Percentiles rank a stretch among this genome's conserved stretches.
Evolutionary conservation across 2,113 vertebrate genomes (phyloP).

Genomic region (Acrocephalus arundinaceus): DNA sequence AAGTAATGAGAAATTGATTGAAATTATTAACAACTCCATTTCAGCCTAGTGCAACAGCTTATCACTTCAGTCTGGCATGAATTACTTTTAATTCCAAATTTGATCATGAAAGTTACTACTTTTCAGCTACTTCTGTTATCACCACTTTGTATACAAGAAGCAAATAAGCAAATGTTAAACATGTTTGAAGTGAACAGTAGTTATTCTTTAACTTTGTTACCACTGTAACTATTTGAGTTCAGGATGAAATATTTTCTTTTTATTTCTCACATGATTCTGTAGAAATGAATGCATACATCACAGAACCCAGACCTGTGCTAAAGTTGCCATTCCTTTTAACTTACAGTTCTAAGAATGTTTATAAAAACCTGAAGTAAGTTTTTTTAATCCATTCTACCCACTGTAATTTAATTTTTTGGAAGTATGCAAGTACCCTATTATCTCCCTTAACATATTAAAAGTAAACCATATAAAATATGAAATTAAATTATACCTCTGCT

Average conservation of each 20-base stretch:
- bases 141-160: background rate
- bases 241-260: background rate
- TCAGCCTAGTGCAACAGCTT: background rate
- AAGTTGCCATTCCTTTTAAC: background rate
- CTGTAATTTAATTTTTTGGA: background rate
- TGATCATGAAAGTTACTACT: background rate
- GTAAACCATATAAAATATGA: background rate
- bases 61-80: background rate
- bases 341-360: background rate
- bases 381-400: background rate
- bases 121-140: background rate
- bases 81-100: background rate
- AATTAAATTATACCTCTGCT: background rate
- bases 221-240: background rate
- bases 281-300: background rate
- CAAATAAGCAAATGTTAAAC: background rate
- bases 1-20: background rate
- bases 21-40: slow-evolving; percentile 8
- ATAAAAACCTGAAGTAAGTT: background rate
- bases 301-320: background rate
- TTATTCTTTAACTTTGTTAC: background rate
- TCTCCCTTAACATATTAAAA: slow-evolving; percentile 11
- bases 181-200: background rate
- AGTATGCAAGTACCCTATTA: background rate
- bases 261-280: background rate